Evolutionary conservation across 2,888 invertebrate genomes (phyloP).

Genomic region (Latheticus oryzae): DNA sequence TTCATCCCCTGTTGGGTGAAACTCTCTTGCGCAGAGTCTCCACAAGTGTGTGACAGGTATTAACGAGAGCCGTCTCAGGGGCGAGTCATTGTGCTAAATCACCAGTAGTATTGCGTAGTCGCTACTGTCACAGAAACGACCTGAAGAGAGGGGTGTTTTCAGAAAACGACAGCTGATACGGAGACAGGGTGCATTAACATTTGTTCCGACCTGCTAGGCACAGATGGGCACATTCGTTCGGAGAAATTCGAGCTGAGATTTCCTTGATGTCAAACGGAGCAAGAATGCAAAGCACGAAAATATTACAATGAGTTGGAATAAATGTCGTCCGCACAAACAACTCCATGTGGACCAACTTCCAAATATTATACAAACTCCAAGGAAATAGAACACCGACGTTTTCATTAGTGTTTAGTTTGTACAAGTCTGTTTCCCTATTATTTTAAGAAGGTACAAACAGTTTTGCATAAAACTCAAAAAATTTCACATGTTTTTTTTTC

Average conservation of each 20-base stretch:
- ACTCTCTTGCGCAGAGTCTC: constrained; percentile 9
- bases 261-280: too few species aligned
- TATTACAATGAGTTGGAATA: too few species aligned
- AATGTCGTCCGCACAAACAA: too few species aligned
- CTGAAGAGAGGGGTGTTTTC: constrained; percentile 19
- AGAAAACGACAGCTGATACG: constrained; percentile 47
- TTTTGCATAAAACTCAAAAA: too few species aligned
- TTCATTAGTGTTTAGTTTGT: too few species aligned
- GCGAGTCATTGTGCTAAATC: constrained; percentile 35
- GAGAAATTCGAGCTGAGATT: constrained; percentile 45
- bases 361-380: too few species aligned
- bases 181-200: constrained; percentile 52
- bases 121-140: constrained; percentile 26
- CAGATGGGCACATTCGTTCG: constrained; percentile 60
- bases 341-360: too few species aligned
- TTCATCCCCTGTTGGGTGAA: constrained; percentile 16
- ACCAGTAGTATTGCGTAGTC: constrained; percentile 27
- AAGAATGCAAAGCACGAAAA: too few species aligned
- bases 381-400: too few species aligned
- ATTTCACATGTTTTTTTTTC: too few species aligned
- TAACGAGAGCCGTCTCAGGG: constrained; percentile 27
- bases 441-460: too few species aligned
- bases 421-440: too few species aligned
- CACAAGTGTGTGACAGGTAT: constrained; percentile 38
- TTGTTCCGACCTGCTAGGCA: constrained; percentile 61